Base-by-base conservation (phyloP, 2,797 vertebrate species). In the Acanthis flammea region DNA sequence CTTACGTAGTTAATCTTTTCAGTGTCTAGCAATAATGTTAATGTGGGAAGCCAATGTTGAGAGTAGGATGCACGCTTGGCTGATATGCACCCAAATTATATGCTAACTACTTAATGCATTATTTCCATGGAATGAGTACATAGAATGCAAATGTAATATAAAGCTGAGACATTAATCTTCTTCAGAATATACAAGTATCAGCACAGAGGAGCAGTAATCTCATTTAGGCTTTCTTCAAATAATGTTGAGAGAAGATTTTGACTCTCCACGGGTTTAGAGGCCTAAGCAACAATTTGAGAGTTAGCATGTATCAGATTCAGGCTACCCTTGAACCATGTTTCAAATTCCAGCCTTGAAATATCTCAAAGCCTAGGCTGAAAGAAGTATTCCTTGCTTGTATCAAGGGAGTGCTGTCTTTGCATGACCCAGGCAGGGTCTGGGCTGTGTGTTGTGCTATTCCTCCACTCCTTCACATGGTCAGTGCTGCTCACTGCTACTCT, bases 1-100 rank as follows among this genome's bases (percentile, higher is more conserved):
- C 88, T 97, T 95, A 65, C 9, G 2, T 95, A 89, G 90, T 97
- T 98, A 97, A 96, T 98, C 95, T 97, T 94, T 89, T 93, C 76
- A 79, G 74, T 91, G 90, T 96, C 95, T 97, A 96, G 96, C 89
- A 95, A 90, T 94, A 97, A 80, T 77, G 78, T 91, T 96, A 97
- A 96, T 97, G 88, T 94, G 53, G 57, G 83, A 97, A 95, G 86
- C 90, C 90, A 91, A 24, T 91, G 90, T 83, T 97, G 86, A 58
- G 63, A 85, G 58, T 88, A 86, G 63, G 74, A 92, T 86, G 81
- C 90, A 86, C 0, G 57, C 96, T 97, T 97, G 96, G 86, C 81
- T 97, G 95, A 94, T 97, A 92, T 61, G 78, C 94, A 60, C 78
- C 78, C 90, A 96, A 97, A 97, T 97, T 96, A 92, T 82, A 80